Evolutionary conservation across 2,113 vertebrate genomes (phyloP).

Genomic region (Brachyhypopomus occidentalis): DNA sequence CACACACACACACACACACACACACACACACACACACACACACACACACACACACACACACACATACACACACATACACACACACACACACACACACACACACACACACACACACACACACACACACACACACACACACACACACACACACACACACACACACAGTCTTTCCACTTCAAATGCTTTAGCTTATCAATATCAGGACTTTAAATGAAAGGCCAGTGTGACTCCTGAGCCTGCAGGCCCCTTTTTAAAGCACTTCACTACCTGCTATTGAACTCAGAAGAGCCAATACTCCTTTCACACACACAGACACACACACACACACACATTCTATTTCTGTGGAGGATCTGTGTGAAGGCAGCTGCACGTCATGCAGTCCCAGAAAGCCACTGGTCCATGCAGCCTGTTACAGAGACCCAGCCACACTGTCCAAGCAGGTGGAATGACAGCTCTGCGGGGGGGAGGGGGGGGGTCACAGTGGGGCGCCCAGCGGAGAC

Average conservation of each 20-base stretch:
- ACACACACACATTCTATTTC: conserved; percentile 15
- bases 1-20: no score
- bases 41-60: no score
- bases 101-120: no score
- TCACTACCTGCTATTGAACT: conserved; percentile 45
- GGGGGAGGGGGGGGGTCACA: no score
- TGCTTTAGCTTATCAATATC: conserved; percentile 43
- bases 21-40: no score
- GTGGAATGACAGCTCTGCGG: no score
- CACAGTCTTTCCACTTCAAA: conserved; percentile 36
- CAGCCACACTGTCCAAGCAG: no score
- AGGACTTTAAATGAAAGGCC: conserved; percentile 47
- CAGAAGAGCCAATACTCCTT: conserved; percentile 33
- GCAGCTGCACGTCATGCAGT: conserved; percentile 33
- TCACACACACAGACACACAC: neutral
- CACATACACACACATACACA: no score
- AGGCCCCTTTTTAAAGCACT: conserved; percentile 47
- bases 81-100: no score
- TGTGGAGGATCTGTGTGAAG: conserved; percentile 39
- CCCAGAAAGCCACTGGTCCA: conserved; percentile 51
- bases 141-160: no score
- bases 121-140: no score
- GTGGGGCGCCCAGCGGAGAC: no score
- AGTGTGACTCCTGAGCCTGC: conserved; percentile 26
- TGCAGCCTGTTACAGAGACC: conserved; percentile 20